These are phyloP conservation scores for Polyploca ridens DNA, from an alignment of 2,888 invertebrate species.

Conservation along the genomic window DNA sequence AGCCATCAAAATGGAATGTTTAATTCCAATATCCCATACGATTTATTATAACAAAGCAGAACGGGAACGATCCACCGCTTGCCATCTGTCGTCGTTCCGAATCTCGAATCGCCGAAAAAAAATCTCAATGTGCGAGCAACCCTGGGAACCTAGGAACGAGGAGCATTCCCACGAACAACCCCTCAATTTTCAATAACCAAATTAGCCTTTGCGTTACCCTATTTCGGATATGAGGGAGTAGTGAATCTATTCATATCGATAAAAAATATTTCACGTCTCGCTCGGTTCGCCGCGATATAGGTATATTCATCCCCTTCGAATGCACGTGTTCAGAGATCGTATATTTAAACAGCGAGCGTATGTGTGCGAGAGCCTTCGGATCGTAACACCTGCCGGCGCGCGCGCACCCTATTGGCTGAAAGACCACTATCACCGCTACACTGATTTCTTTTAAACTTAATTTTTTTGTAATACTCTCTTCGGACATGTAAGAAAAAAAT, in stretches of 20 bases:
- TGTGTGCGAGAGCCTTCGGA: constrained; percentile 72
- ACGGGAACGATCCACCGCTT: constrained; percentile 79
- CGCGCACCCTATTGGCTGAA: constrained; percentile 79
- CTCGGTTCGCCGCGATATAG: constrained; percentile 43
- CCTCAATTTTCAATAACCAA: constrained; percentile 85
- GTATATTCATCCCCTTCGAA: constrained; percentile 80
- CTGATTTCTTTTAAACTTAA: constrained; percentile 81
- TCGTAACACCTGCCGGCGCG: constrained; percentile 78
- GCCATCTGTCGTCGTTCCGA: constrained; percentile 84
- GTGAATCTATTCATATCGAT: constrained; percentile 82
- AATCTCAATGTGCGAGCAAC: constrained; percentile 82
- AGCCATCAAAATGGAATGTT: constrained; percentile 83
- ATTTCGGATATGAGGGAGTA: constrained; percentile 84
- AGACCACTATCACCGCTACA: constrained; percentile 80
- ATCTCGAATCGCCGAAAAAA: constrained; percentile 78
- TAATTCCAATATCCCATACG: constrained; percentile 81
- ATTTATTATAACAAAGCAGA: constrained; percentile 81
- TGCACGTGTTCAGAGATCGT: constrained; percentile 84
- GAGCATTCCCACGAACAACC: constrained; percentile 88
- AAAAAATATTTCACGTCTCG: constrained; percentile 75
- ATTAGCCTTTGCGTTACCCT: constrained; percentile 86
- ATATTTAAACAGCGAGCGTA: constrained; percentile 68
- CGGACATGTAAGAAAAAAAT: constrained; percentile 78
- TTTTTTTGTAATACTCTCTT: constrained; percentile 79
- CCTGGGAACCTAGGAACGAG: constrained; percentile 87